Evolutionary conservation across 2,113 vertebrate genomes (phyloP), one percentile per base, ranked within the genome.

Genomic region (Herpailurus yagouaroundi): DNA sequence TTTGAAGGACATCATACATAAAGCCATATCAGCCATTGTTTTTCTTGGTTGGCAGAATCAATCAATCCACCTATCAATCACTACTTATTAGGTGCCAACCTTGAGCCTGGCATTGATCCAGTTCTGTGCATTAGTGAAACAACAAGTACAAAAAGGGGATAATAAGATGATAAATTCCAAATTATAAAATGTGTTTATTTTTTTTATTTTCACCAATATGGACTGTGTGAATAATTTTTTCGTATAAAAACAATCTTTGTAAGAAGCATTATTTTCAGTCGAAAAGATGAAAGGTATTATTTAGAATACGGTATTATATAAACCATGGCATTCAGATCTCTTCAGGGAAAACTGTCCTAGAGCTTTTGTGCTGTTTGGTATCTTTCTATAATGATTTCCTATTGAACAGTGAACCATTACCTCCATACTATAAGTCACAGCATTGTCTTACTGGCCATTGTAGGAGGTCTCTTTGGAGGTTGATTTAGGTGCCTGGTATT

Each of bases 41-140:
- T 97, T 91, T 41, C 73, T 91, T 96, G 81, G 77, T 79, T 97
- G 92, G 48, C 66, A 83, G 15, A 94, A 79, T 85, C 52, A 86
- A 89, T 96, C 91, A 97, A 86, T 79, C 52, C 14, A 95, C 36
- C 91, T 95, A 96, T 97, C 80, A 92, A 95, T 96, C 84, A 94
- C 88, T 93, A 89, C 79, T 89, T 97, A 96, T 95, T 89, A 71
- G 74, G 23, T 97, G 68, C 79, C 83, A 96, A 68, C 31, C 50
- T 95, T 63, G 55, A 95, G 48, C n/a, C 68, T 97, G 94, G 85
- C 89, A 92, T 55, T 95, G 52, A 79, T 89, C 74, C 81, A 94
- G 7, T 69, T 33, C 55, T 83, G 21, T 36, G 7, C 36, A 69
- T 55, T 86, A 50, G 79, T 93, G 45, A 85, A 91, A 86, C 21